phyloP scores from a whole-genome alignment of 2,888 invertebrate species.

The Eupithecia centaureata region DNA sequence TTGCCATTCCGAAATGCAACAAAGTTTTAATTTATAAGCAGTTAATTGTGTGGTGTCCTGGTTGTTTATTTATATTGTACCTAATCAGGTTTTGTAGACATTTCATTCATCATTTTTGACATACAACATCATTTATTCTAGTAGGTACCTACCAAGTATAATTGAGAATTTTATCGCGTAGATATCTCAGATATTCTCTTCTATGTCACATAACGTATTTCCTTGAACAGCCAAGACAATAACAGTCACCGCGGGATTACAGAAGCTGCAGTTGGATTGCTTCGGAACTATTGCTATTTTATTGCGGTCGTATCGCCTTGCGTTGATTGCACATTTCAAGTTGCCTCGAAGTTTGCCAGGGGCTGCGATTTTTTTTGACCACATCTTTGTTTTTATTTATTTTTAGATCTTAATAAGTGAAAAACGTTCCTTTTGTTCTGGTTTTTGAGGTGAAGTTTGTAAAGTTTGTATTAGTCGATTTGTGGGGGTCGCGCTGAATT shows the following conservation, averaged over 20 bases:
- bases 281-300: slow-evolving; percentile 35
- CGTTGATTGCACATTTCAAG: slow-evolving; percentile 28
- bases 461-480: not conserved
- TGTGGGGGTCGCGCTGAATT: too few species aligned
- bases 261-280: slow-evolving; percentile 35
- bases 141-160: too few species aligned
- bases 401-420: too few species aligned
- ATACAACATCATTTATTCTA: too few species aligned
- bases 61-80: too few species aligned
- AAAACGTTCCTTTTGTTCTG: too few species aligned
- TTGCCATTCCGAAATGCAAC: too few species aligned
- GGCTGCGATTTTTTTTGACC: not conserved
- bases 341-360: slow-evolving; percentile 6
- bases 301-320: slow-evolving; percentile 25
- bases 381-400: not conserved
- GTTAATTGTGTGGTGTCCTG: too few species aligned
- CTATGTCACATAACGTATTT: not conserved
- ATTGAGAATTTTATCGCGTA: too few species aligned
- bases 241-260: slow-evolving; percentile 32
- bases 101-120: too few species aligned
- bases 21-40: too few species aligned
- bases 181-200: not conserved
- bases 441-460: not conserved
- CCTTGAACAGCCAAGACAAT: slow-evolving; percentile 13
- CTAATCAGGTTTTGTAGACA: too few species aligned